Evolutionary conservation across 2,888 invertebrate species (phyloP), one percentile per base, ranked within the genome.

Genomic region (Drosophila antonietae): DNA sequence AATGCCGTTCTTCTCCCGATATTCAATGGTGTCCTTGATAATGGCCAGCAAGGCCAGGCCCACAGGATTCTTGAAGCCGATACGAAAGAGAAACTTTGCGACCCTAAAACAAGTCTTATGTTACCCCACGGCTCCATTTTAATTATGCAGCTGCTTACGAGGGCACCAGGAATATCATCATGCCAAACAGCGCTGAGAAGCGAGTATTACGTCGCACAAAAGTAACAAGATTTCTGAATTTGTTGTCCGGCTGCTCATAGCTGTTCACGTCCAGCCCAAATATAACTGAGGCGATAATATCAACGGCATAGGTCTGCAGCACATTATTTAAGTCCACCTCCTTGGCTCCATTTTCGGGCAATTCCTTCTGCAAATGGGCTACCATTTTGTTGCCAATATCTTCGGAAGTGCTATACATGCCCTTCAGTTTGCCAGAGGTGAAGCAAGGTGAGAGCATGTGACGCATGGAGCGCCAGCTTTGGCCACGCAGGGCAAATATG

Each of bases 361-460:
- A 90, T 56, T 46, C 85, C 70, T 43, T 68, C 6, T 93, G 91
- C 9, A 94, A 90, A 52, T 94, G 93, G 1, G 89, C 83, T 0
- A 93, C 84, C 83, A 95, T 94, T 66, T 94, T 93, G 33, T 93
- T 90, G 1, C 94, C 94, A 53, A 95, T 94, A 18, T 94, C 92
- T 56, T 94, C 93, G 9, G 95, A 93, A 2, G 94, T 93, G 2
- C 93, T 93, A 81, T 94, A 95, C 95, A 95, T 95, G 15, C 92
- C 93, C 87, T 95, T 95, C 39, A 96, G 89, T 89, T 95, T 96
- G 31, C 94, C 95, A 0, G 95, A 94, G 1, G 95, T 95, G 84
- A 95, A 96, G 0, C 95, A 94, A 0, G 96, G 95, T 0, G 95
- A 94, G 80, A 96, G 92, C 82, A 95, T 95, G 0, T 93, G 78